Conservation (phyloP, 2,797 vertebrate genomes). For the Emydoidea blandingii region DNA sequence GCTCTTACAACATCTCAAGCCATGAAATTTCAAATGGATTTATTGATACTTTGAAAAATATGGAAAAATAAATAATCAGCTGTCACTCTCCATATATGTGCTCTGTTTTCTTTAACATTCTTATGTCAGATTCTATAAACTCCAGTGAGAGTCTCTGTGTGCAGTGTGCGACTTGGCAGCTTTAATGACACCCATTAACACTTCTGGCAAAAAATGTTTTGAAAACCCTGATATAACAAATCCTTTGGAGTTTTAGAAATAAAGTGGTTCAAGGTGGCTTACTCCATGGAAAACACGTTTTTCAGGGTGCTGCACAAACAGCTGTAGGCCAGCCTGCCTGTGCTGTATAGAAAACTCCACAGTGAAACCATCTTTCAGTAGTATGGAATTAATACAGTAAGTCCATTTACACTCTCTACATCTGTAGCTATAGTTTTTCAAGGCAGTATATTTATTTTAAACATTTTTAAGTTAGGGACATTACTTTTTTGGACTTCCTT, state of each 20-base stretch:
- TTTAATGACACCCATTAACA: slow-evolving; percentile 61
- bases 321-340: slow-evolving; percentile 30
- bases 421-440: slow-evolving; percentile 62
- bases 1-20: slow-evolving; percentile 15
- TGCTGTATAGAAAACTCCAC: neutral
- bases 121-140: slow-evolving; percentile 69
- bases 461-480: slow-evolving; percentile 69
- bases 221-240: slow-evolving; percentile 54
- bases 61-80: slow-evolving; percentile 66
- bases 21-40: slow-evolving; percentile 54
- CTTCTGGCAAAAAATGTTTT: slow-evolving; percentile 54
- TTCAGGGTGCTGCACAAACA: slow-evolving; percentile 20
- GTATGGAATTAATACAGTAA: slow-evolving; percentile 69
- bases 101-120: slow-evolving; percentile 73
- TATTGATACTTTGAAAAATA: slow-evolving; percentile 71
- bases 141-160: slow-evolving; percentile 39
- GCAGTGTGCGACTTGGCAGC: slow-evolving; percentile 38
- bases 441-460: slow-evolving; percentile 73
- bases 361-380: slow-evolving; percentile 58
- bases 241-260: slow-evolving; percentile 57
- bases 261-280: slow-evolving; percentile 56
- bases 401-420: slow-evolving; percentile 72
- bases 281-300: slow-evolving; percentile 38
- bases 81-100: slow-evolving; percentile 59
- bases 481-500: slow-evolving; percentile 70